Percentiles rank a stretch among this genome's conserved stretches.
phyloP scores from a whole-genome alignment of 2,113 vertebrate species.

The Caloenas nicobarica region DNA sequence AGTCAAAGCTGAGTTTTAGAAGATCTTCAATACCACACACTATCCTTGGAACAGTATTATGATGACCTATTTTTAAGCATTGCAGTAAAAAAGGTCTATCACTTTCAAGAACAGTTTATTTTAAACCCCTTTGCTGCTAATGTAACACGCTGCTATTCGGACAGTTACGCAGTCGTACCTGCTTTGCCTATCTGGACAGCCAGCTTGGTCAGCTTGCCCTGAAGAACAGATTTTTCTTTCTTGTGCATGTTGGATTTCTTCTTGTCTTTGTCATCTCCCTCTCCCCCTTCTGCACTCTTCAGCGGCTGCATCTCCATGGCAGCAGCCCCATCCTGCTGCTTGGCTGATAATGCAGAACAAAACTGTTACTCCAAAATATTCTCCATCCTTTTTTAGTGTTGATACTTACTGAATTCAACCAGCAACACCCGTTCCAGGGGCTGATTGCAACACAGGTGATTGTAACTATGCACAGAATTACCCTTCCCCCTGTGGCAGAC shows the following conservation, averaged over 20 bases:
- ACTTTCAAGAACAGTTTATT: background rate
- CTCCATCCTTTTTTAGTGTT: background rate
- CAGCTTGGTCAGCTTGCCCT: slow-evolving; percentile 98
- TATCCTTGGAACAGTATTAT: background rate
- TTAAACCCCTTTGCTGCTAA: background rate
- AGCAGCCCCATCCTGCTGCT: slow-evolving; percentile 96
- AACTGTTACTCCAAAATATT: background rate
- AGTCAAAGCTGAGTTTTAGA: background rate
- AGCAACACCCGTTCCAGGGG: background rate
- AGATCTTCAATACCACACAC: background rate
- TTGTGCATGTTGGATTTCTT: slow-evolving; percentile 91
- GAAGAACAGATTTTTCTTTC: slow-evolving; percentile 98
- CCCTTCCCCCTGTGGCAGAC: background rate
- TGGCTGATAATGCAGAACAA: slow-evolving; percentile 81
- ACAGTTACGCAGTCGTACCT: slow-evolving; percentile 71
- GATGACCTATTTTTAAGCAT: background rate
- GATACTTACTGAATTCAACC: background rate
- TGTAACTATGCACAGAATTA: background rate
- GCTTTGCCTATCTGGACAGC: slow-evolving; percentile 99
- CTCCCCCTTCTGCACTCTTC: slow-evolving; percentile 96
- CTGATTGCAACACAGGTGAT: background rate
- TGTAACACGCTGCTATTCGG: background rate
- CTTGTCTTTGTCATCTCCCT: slow-evolving; percentile 91
- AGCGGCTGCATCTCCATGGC: slow-evolving; percentile 99
- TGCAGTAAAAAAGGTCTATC: background rate